Percentiles rank a stretch among this genome's conserved stretches.
Evolutionary conservation across 2,888 invertebrate species (phyloP).

Genomic region (Trissoscelio sp.): DNA sequence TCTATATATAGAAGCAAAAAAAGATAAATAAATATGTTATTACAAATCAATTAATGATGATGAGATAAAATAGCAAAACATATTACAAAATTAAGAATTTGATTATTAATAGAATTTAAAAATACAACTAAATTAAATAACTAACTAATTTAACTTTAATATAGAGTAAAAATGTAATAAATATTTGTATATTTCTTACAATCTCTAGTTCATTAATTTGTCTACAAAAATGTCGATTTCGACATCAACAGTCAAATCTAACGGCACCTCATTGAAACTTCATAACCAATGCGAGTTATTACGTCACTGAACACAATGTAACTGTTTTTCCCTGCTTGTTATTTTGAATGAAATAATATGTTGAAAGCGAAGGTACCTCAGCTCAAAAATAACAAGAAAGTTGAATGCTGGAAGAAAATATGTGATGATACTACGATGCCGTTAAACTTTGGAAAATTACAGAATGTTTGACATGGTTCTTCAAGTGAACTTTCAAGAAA

Average conservation of each 20-base stretch:
- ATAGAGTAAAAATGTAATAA: too few relatives aligned
- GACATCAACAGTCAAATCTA: slow-evolving; percentile 46
- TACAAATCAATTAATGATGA: too few relatives aligned
- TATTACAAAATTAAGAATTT: too few relatives aligned
- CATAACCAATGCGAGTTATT: slow-evolving; percentile 22
- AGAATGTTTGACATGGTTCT: slow-evolving; percentile 25
- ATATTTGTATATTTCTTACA: too few relatives aligned
- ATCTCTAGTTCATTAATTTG: too few relatives aligned
- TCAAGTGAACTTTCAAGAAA: slow-evolving; percentile 13
- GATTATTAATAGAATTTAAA: too few relatives aligned
- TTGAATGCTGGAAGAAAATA: slow-evolving; percentile 18
- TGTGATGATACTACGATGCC: slow-evolving; percentile 24
- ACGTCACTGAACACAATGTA: slow-evolving; percentile 44
- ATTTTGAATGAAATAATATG: slow-evolving; percentile 53
- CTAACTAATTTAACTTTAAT: too few relatives aligned
- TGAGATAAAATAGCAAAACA: too few relatives aligned
- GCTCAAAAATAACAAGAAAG: slow-evolving; percentile 31
- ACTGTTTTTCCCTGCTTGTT: slow-evolving; percentile 48
- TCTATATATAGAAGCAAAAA: too few relatives aligned
- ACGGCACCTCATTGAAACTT: slow-evolving; percentile 46
- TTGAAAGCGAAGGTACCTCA: slow-evolving; percentile 47
- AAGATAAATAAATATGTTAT: too few relatives aligned
- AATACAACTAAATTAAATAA: too few relatives aligned
- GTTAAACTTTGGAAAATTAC: slow-evolving; percentile 44
- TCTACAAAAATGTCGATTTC: slow-evolving; percentile 40